A percentile compares a stretch with the other conserved stretches of the same genome.
Conservation (phyloP, 1,140 invertebrate species). For the Periplaneta americana region DNA sequence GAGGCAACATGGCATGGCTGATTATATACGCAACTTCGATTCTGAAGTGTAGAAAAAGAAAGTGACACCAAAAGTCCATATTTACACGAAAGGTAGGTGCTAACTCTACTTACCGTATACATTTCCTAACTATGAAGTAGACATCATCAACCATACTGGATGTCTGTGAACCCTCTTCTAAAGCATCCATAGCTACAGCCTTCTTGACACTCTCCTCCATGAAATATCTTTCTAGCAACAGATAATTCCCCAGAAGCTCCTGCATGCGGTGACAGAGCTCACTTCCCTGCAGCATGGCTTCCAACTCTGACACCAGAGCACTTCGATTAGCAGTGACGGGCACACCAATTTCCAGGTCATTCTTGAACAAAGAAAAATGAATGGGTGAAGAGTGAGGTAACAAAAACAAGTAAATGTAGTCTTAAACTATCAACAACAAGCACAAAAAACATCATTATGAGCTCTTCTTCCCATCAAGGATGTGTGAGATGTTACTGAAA, state of each 20-base stretch:
- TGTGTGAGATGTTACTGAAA: neutral
- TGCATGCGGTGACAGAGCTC: constrained; percentile 81
- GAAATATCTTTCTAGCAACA: constrained; percentile 92
- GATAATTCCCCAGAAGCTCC: constrained; percentile 85
- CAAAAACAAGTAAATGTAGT: neutral
- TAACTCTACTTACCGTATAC: constrained; percentile 66
- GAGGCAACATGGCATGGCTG: too few relatives aligned
- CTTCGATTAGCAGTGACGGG: constrained; percentile 46
- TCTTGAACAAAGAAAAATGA: constrained; percentile 39
- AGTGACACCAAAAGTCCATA: too few relatives aligned
- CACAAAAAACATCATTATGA: too few relatives aligned
- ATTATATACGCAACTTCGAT: too few relatives aligned
- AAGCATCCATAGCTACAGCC: constrained; percentile 81
- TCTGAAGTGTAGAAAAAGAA: too few relatives aligned
- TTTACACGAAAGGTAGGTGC: too few relatives aligned
- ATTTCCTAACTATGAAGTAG: constrained; percentile 97
- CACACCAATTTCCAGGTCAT: constrained; percentile 60
- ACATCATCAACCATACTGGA: constrained; percentile 97
- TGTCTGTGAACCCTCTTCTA: constrained; percentile 60
- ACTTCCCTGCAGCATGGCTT: constrained; percentile 66
- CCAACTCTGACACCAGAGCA: constrained; percentile 52
- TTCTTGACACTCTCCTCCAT: constrained; percentile 94
- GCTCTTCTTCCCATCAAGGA: too few relatives aligned
- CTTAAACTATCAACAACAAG: too few relatives aligned
- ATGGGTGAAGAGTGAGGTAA: neutral